Evolutionary conservation across 2,888 invertebrate species (phyloP).

Genomic region (Marasmarcha lunaedactyla): DNA sequence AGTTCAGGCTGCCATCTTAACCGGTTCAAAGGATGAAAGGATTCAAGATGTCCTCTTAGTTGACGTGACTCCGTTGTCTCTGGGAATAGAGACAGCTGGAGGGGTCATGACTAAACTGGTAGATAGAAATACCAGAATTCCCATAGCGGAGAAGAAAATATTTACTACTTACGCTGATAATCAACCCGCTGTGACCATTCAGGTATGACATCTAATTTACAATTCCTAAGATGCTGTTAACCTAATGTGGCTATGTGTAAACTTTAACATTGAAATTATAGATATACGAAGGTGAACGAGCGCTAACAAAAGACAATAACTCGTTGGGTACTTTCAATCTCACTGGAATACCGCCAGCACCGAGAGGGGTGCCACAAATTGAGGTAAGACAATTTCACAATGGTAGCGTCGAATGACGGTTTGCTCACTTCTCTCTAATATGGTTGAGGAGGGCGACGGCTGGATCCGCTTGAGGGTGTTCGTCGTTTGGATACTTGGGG

Average conservation of each 20-base stretch:
- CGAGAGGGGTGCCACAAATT: slow-evolving; percentile 83
- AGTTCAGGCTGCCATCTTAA: slow-evolving; percentile 92
- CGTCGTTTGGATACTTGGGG: too few relatives aligned
- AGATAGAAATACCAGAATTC: slow-evolving; percentile 84
- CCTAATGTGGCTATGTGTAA: too few relatives aligned
- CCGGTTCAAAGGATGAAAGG: slow-evolving; percentile 74
- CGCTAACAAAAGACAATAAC: slow-evolving; percentile 93
- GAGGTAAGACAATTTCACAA: too few relatives aligned
- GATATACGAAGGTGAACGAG: slow-evolving; percentile 88
- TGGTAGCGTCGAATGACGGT: too few relatives aligned
- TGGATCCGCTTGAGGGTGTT: too few relatives aligned
- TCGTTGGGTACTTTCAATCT: slow-evolving; percentile 84
- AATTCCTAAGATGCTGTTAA: too few relatives aligned
- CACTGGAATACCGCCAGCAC: slow-evolving; percentile 87
- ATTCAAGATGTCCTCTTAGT: slow-evolving; percentile 88
- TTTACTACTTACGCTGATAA: slow-evolving; percentile 95
- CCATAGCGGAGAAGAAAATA: slow-evolving; percentile 81
- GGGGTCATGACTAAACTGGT: slow-evolving; percentile 90
- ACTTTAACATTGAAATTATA: too few relatives aligned
- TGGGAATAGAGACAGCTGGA: slow-evolving; percentile 87
- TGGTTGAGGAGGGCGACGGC: too few relatives aligned
- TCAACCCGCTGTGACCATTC: slow-evolving; percentile 89
- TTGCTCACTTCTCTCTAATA: too few relatives aligned
- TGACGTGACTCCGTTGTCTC: slow-evolving; percentile 82
- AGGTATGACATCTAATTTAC: slow-evolving; percentile 51